A percentile compares a stretch with the other conserved stretches of the same genome.
Evolutionary conservation across 2,113 vertebrate genomes (phyloP).

Genomic region (Equus przewalskii): DNA sequence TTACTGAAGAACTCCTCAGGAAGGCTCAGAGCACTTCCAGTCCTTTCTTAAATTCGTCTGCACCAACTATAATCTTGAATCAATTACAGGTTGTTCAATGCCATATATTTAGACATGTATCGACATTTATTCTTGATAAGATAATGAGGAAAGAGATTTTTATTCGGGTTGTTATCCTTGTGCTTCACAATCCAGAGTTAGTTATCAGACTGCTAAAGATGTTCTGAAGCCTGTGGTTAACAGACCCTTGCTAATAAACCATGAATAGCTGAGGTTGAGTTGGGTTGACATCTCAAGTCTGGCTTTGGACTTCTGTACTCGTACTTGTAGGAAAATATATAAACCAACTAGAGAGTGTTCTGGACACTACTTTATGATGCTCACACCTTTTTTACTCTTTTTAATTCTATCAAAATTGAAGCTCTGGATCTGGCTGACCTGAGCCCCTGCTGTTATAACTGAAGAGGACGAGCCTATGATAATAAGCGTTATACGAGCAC

Average conservation of each 20-base stretch:
- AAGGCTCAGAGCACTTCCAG: background rate
- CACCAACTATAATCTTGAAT: background rate
- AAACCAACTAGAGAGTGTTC: background rate
- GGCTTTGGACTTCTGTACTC: background rate
- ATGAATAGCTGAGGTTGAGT: background rate
- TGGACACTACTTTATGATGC: background rate
- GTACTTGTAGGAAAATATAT: background rate
- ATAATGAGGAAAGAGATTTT: background rate
- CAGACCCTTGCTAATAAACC: background rate
- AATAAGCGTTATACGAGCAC: background rate
- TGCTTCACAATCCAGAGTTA: background rate
- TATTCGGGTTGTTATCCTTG: background rate
- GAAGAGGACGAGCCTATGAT: background rate
- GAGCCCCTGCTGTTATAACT: background rate
- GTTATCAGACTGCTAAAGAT: background rate
- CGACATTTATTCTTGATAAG: background rate
- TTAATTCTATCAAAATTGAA: background rate
- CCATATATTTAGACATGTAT: background rate
- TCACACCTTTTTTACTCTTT: background rate
- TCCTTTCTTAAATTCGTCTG: background rate
- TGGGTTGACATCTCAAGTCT: background rate
- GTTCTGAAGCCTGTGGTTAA: background rate
- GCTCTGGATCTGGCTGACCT: background rate
- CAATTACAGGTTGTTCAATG: background rate
- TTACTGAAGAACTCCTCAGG: background rate